Base-by-base conservation (phyloP, 2,797 vertebrate species). In the Anas bernieri region DNA sequence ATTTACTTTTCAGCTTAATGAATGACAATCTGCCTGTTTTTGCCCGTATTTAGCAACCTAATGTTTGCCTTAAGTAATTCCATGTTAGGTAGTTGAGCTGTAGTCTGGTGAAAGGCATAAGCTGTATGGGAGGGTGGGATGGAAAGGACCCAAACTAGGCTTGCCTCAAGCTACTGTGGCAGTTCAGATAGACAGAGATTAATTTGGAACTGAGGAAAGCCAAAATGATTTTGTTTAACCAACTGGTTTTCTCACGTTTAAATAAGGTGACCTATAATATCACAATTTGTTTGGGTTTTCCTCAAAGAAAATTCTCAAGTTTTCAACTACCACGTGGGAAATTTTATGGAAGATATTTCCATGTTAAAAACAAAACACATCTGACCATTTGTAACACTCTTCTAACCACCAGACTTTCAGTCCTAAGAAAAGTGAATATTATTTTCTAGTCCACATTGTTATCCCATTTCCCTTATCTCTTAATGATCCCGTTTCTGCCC, bases 241-340 rank as follows among this genome's bases (percentile, higher is more conserved):
- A 5, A 45, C 56, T 77, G 22, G 58, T 94, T 87, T 69, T 90
- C 73, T 96, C 87, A 59, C 46, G 91, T 81, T 78, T 76, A 91
- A 91, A 78, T 76, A 59, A 88, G 35, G 66, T 81, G 69, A 9
- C 46, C 6, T 90, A 7, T 81, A 95, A 88, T 54, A 79, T 58
- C 67, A 59, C 80, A 83, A 91, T 95, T 92, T 86, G 76, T 92
- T 91, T 86, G 81, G 87, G 59, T 93, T 96, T 97, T 92, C 80
- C 83, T 88, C 56, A 70, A 26, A 82, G 52, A 91, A 73, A 96
- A 67, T 50, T 73, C 41, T 86, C 13, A 73, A 81, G 62, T 52
- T 78, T 89, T 83, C 68, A 81, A 83, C 46, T 69, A 35, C 63
- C 20, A 52, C 31, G 9, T 7, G 31, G 59, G 80, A 84, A 63